Base-by-base conservation (phyloP, 2,888 invertebrate genomes). In the Chaitophorus viminalis region DNA sequence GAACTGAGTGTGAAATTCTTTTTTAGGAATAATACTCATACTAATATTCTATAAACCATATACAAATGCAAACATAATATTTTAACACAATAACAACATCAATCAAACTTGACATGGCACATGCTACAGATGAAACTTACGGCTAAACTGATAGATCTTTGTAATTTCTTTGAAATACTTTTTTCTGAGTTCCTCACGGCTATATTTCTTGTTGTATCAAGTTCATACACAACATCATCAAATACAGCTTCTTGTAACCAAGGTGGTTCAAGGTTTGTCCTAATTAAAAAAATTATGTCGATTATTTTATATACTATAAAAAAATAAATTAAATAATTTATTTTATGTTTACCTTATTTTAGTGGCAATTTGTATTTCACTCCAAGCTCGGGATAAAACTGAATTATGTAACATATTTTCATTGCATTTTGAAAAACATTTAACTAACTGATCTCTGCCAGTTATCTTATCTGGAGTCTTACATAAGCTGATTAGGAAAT, bases 221-320 rank as follows among this genome's bases (percentile, higher is more conserved):
- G 94, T 88, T 95, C 94, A 92, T 96, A 97, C 25, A 94, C 91
- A 90, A 94, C 94, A 91, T 96, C 95, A 91, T 96, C 96, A 92
- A 97, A 96, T 74, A 96, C 95, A 76, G 96, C 96, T 91, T 96
- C 96, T 91, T 97, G 97, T 83, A 97, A 92, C 90, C 96, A 92
- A 5, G 97, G 97, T 39, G 96, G 95, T 90, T 95, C 95, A 88
- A 97, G 93, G 76, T 94, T 93, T 89, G 93, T 93, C 91, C 92
- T 92, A 90, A 46, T 91, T 90, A 84, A 83, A 89, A 60, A 90
- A 84, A 89, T 60, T 54, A 70, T 60, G 25, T 65, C 4, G 1
- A 78, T 78, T 60, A 21, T 31, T 54, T 29, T 25, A 89, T 17
- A 21, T 11, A 29, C 29, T 29, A 29, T 31, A 4, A 70, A 31